Conservation (phyloP, 2,888 invertebrate species). For the Microplitis deprimator region DNA sequence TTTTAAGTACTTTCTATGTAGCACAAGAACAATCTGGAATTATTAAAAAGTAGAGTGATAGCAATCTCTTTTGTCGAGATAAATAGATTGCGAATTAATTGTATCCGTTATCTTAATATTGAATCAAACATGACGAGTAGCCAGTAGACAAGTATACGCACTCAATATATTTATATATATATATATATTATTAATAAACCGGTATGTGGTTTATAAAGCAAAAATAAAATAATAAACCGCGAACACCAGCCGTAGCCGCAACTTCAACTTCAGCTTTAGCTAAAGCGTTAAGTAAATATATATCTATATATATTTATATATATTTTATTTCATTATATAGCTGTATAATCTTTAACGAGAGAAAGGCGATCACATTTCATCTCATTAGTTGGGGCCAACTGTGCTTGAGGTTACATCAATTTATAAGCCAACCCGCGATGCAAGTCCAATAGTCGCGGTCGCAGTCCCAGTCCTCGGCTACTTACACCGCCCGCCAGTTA, state of each 20-base stretch:
- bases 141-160: conserved; percentile 7
- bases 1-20: background rate
- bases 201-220: conserved; percentile 4
- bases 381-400: conserved; percentile 63
- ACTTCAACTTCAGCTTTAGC: background rate
- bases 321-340: conserved; percentile 57
- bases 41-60: conserved; percentile 17
- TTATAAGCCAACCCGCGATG: conserved; percentile 60
- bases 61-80: conserved; percentile 37
- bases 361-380: conserved; percentile 70
- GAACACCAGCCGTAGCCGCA: conserved; percentile 15
- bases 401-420: conserved; percentile 63
- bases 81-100: conserved; percentile 49
- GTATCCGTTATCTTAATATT: conserved; percentile 49
- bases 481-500: conserved; percentile 54
- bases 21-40: conserved; percentile 8
- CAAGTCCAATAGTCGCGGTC: conserved; percentile 47
- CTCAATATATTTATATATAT: background rate
- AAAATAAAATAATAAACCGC: background rate
- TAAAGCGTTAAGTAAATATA: background rate
- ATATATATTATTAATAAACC: conserved; percentile 1
- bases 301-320: conserved; percentile 27
- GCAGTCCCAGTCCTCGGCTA: conserved; percentile 37
- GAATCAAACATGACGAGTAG: conserved; percentile 41
- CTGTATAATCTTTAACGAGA: conserved; percentile 64